Percentiles rank a stretch among this genome's conserved stretches.
Evolutionary conservation across 1,140 invertebrate genomes (phyloP).

Genomic region (Pectinophora gossypiella): DNA sequence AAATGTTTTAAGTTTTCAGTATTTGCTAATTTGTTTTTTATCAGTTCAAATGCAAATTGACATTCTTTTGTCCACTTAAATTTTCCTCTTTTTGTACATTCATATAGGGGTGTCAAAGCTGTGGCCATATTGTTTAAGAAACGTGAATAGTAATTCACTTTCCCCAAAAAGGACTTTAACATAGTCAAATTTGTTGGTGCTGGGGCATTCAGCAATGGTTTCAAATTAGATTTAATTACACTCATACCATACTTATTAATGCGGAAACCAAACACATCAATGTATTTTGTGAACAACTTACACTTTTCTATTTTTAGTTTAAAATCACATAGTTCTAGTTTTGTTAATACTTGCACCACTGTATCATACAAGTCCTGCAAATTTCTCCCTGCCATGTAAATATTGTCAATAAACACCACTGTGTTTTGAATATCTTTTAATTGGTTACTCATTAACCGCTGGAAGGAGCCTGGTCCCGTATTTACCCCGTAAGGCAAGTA

Average conservation of each 20-base stretch:
- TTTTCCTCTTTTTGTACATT: neutral
- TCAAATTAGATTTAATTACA: conserved; percentile 15
- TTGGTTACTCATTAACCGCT: conserved; percentile 8
- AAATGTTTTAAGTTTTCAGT: neutral
- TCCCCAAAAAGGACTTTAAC: conserved; percentile 19
- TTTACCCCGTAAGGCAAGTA: neutral
- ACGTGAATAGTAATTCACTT: conserved; percentile 19
- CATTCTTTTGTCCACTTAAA: neutral
- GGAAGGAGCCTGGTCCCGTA: conserved; percentile 10
- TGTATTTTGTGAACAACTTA: conserved; percentile 15
- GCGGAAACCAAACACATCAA: conserved; percentile 16
- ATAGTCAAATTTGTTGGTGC: conserved; percentile 10
- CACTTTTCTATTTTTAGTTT: conserved; percentile 16
- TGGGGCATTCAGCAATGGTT: conserved; percentile 14
- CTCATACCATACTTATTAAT: conserved; percentile 13
- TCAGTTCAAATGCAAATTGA: neutral
- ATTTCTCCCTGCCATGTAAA: conserved; percentile 7
- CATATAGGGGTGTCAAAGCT: neutral
- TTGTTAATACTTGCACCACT: conserved; percentile 1
- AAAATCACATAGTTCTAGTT: conserved; percentile 10
- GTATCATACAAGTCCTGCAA: neutral
- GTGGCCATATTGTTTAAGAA: neutral
- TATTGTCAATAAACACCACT: conserved; percentile 18
- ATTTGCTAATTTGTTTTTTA: neutral
- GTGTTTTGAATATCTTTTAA: conserved; percentile 6